Evolutionary conservation across 2,888 invertebrate genomes (phyloP).

Genomic region (Charanyca ferruginea): DNA sequence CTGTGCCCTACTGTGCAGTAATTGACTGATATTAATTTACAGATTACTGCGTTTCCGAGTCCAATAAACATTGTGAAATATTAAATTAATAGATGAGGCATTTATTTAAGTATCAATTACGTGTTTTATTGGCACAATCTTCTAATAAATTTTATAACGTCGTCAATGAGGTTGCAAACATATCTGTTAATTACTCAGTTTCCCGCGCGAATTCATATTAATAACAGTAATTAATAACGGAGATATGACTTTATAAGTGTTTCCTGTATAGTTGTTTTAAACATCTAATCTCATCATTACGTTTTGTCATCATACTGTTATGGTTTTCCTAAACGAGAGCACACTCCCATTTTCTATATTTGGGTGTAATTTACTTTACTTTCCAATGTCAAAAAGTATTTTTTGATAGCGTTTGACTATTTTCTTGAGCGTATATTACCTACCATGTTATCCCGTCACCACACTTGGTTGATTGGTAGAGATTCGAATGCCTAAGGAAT

Average conservation of each 20-base stretch:
- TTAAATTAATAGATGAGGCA: constrained; percentile 12
- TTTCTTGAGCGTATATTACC: no score
- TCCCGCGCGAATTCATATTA: constrained; percentile 29
- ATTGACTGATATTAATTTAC: neutral
- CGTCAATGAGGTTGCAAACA: neutral
- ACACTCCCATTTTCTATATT: no score
- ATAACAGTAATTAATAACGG: neutral
- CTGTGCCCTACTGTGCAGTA: neutral
- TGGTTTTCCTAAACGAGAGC: no score
- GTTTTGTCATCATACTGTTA: no score
- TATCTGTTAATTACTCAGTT: constrained; percentile 29
- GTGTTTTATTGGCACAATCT: constrained; percentile 21
- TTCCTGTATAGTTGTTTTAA: constrained; percentile 16
- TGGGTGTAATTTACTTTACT: no score
- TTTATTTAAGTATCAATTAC: constrained; percentile 19
- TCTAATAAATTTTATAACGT: constrained; percentile 6
- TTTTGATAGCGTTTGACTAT: no score
- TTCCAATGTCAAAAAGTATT: no score
- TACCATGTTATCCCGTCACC: no score
- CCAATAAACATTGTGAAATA: constrained; percentile 21
- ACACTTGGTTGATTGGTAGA: no score
- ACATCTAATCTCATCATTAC: neutral
- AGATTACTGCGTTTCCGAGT: constrained; percentile 20
- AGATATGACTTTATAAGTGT: neutral
- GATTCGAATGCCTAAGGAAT: no score